These are phyloP conservation scores for Dicyrtoma fusca DNA, from an alignment of 2,888 invertebrate species.

Conservation along the genomic window DNA sequence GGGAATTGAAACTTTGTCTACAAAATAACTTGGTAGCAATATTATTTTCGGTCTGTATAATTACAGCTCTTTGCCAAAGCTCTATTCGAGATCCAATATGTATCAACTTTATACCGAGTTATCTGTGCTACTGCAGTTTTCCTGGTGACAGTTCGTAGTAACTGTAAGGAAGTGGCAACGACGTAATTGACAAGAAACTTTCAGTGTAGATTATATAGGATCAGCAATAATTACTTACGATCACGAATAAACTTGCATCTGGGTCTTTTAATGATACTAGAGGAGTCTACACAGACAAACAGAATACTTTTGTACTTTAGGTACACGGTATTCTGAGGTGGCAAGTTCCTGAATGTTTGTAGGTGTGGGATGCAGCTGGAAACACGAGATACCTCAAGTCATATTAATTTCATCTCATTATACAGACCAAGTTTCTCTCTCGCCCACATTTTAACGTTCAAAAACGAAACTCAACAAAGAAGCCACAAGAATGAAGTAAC, in stretches of 20 bases:
- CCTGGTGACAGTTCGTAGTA: neutral
- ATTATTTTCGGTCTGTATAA: too few species aligned
- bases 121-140: neutral
- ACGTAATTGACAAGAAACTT: conserved; percentile 13
- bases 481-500: too few species aligned
- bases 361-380: neutral
- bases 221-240: conserved; percentile 11
- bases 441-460: neutral
- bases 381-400: conserved; percentile 18
- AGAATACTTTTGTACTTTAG: too few species aligned
- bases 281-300: too few species aligned
- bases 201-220: conserved; percentile 23
- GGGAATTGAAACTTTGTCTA: too few species aligned
- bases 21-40: too few species aligned
- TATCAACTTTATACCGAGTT: too few species aligned
- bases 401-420: conserved; percentile 32
- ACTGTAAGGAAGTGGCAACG: neutral
- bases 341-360: conserved; percentile 7
- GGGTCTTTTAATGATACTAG: neutral
- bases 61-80: too few species aligned
- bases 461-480: neutral
- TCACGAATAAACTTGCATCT: conserved; percentile 3
- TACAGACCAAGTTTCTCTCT: conserved; percentile 6
- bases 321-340: neutral
- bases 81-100: too few species aligned